These are phyloP conservation scores for Phaethornis superciliosus DNA, from an alignment of 2,113 vertebrate species.

Conservation along the genomic window DNA sequence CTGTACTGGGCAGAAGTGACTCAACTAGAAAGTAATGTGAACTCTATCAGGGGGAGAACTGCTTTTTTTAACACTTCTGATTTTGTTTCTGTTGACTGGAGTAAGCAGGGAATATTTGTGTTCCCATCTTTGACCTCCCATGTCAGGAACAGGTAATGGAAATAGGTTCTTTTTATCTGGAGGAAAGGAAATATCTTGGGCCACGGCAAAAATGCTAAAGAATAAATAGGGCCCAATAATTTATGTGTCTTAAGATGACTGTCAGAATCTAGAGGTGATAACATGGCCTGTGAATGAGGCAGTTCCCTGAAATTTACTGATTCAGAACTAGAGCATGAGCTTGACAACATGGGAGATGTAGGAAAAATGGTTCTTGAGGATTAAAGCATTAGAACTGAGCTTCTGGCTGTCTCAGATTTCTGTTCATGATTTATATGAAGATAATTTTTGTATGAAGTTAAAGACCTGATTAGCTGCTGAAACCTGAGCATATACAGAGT, in stretches of 20 bases:
- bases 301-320: neutral
- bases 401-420: neutral
- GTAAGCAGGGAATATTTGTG: neutral
- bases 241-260: neutral
- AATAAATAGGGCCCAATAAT: neutral
- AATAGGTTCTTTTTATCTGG: neutral
- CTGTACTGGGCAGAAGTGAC: neutral
- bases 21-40: neutral
- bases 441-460: neutral
- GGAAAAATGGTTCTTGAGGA: neutral
- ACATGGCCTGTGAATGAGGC: neutral
- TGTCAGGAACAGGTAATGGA: neutral
- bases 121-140: neutral
- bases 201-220: neutral
- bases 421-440: neutral
- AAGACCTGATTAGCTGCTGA: neutral
- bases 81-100: neutral
- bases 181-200: neutral
- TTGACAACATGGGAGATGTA: neutral
- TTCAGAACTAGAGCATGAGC: neutral
- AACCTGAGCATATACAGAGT: neutral
- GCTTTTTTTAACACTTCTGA: neutral
- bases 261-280: neutral
- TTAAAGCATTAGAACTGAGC: neutral
- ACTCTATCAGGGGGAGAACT: neutral